These are phyloP conservation scores for Zaprionus inermis DNA, from an alignment of 1,140 invertebrate species.

Conservation along the genomic window DNA sequence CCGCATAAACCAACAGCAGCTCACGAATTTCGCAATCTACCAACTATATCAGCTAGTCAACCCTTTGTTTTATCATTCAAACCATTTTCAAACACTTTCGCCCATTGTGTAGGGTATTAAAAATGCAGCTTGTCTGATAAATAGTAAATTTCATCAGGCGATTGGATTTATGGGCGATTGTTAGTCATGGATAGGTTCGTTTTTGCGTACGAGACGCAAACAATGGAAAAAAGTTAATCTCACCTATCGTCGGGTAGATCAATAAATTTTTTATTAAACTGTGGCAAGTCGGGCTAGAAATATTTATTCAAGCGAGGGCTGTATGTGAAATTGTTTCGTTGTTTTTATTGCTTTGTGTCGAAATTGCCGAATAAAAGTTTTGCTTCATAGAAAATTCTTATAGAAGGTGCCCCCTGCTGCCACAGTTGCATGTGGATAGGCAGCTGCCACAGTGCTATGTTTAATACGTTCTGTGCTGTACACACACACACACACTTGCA, in stretches of 20 bases:
- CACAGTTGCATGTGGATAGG: conserved; percentile 8
- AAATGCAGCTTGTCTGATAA: neutral
- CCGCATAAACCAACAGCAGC: neutral
- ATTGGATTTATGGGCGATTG: conserved; percentile 20
- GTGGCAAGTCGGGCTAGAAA: conserved; percentile 17
- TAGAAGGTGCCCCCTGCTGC: neutral
- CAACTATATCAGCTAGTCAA: neutral
- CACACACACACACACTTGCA: conserved; percentile 1
- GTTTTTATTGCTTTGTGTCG: conserved; percentile 10
- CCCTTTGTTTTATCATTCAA: neutral
- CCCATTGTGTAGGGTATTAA: conserved; percentile 3
- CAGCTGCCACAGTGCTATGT: conserved; percentile 19
- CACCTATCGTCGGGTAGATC: conserved; percentile 1
- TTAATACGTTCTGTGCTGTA: conserved; percentile 8
- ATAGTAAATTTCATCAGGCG: conserved; percentile 19
- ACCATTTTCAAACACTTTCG: neutral
- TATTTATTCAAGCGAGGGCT: conserved; percentile 15
- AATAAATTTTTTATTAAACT: conserved; percentile 43
- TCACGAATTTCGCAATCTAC: neutral
- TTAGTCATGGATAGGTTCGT: neutral
- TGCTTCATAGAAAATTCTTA: conserved; percentile 9
- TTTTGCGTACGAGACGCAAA: neutral
- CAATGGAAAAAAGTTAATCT: conserved; percentile 3
- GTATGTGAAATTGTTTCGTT: conserved; percentile 23
- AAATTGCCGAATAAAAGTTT: conserved; percentile 26